These are phyloP conservation scores for Loris lydekkerianus DNA, from an alignment of 2,797 vertebrate species.

Conservation along the genomic window DNA sequence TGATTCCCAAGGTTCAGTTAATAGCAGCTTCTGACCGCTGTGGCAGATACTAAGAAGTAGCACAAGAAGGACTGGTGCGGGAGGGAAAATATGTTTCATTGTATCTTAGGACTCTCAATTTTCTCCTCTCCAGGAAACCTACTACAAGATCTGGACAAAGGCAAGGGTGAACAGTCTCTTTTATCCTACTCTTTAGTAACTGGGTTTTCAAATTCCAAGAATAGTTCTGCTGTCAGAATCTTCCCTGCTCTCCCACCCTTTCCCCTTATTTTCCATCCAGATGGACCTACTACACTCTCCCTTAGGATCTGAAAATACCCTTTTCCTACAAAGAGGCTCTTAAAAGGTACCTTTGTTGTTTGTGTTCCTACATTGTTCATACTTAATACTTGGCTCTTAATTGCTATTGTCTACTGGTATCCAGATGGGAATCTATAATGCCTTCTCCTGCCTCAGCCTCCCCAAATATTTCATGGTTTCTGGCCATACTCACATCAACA, in stretches of 20 bases:
- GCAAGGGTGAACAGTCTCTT: conserved; percentile 27
- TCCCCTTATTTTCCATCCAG: conserved; percentile 4
- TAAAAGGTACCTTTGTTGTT: background rate
- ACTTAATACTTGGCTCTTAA: conserved; percentile 43
- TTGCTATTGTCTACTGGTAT: conserved; percentile 27
- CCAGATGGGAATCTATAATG: conserved; percentile 35
- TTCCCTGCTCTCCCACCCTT: conserved; percentile 37
- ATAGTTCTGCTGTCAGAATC: conserved; percentile 46
- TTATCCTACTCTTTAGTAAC: conserved; percentile 52
- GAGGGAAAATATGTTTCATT: background rate
- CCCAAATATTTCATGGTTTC: conserved; percentile 51
- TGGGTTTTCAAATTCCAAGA: conserved; percentile 32
- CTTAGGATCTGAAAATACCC: conserved; percentile 21
- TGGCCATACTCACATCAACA: conserved; percentile 37
- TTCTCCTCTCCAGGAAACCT: conserved; percentile 35
- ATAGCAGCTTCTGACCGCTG: conserved; percentile 19
- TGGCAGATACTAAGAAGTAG: background rate
- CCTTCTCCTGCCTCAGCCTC: conserved; percentile 1
- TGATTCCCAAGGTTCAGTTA: conserved; percentile 41
- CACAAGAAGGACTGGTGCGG: background rate
- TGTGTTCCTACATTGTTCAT: conserved; percentile 5
- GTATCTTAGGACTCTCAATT: conserved; percentile 53
- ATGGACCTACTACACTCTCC: background rate
- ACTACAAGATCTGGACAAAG: conserved; percentile 29
- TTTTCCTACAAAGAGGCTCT: conserved; percentile 50